Percentiles rank a stretch among this genome's conserved stretches.
Conservation (phyloP, 2,797 vertebrate genomes). For the Acridotheres tristis region DNA sequence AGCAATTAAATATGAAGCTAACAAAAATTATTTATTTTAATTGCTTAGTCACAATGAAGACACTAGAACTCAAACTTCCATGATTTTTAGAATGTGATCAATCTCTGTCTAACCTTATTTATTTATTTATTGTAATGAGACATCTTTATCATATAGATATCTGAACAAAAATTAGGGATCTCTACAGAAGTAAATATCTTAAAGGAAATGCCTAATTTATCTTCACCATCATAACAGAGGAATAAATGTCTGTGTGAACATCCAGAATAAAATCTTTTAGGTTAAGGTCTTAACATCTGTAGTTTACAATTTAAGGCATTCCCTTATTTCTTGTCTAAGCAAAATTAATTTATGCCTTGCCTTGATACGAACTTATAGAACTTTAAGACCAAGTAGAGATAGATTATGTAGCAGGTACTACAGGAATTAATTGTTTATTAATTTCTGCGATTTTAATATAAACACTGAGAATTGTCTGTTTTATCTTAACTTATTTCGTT, state of each 20-base stretch:
- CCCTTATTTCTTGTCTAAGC: not conserved
- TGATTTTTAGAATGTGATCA: not conserved
- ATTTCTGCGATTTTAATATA: slow-evolving; percentile 2
- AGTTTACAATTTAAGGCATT: not conserved
- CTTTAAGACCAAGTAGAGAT: not conserved
- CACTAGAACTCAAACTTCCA: not conserved
- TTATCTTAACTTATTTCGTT: not conserved
- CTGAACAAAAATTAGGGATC: not conserved
- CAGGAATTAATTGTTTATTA: not conserved
- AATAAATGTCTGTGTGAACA: not conserved
- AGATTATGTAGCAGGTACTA: not conserved
- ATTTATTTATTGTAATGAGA: not conserved
- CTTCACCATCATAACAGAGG: not conserved
- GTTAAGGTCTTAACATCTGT: not conserved
- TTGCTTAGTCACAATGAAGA: not conserved
- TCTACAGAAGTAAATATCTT: not conserved
- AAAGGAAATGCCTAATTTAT: not conserved
- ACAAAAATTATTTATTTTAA: not conserved
- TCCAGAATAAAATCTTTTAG: not conserved
- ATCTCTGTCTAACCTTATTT: not conserved
- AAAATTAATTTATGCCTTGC: not conserved
- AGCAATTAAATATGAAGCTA: not conserved
- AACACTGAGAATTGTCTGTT: not conserved
- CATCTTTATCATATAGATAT: not conserved
- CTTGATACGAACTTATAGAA: not conserved